Conservation (phyloP, 2,797 vertebrate genomes). For the Tapirus indicus region DNA sequence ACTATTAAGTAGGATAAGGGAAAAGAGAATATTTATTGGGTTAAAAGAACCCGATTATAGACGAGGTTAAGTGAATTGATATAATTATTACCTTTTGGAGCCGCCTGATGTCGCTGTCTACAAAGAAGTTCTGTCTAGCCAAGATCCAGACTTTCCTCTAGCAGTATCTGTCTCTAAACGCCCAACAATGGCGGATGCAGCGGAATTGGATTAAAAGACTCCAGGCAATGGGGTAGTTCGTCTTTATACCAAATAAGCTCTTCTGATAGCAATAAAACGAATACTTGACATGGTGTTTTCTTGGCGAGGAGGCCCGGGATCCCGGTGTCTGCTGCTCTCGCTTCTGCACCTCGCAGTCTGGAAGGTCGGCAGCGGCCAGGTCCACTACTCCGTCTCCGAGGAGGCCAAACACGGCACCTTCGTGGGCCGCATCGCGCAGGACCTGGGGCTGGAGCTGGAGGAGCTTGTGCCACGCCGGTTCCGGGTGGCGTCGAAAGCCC, state of each 20-base stretch:
- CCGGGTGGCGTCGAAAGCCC: slow-evolving; percentile 90
- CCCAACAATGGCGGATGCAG: slow-evolving; percentile 40
- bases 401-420: slow-evolving; percentile 97
- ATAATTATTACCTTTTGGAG: slow-evolving; percentile 6
- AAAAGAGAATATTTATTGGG: neutral
- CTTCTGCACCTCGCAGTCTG: slow-evolving; percentile 84
- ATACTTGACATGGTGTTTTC: slow-evolving; percentile 52
- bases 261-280: slow-evolving; percentile 47
- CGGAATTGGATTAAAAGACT: slow-evolving; percentile 32
- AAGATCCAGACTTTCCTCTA: neutral
- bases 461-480: slow-evolving; percentile 91
- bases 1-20: neutral
- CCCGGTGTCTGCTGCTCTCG: slow-evolving; percentile 74
- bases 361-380: slow-evolving; percentile 81
- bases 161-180: neutral
- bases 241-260: neutral
- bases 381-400: slow-evolving; percentile 94
- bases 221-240: neutral
- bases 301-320: slow-evolving; percentile 36
- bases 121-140: slow-evolving; percentile 15
- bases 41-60: neutral
- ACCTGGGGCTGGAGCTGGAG: slow-evolving; percentile 92
- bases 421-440: slow-evolving; percentile 96
- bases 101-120: slow-evolving; percentile 78
- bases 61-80: neutral